Evolutionary conservation across 2,113 vertebrate species (phyloP).

Genomic region (Phainopepla nitens): DNA sequence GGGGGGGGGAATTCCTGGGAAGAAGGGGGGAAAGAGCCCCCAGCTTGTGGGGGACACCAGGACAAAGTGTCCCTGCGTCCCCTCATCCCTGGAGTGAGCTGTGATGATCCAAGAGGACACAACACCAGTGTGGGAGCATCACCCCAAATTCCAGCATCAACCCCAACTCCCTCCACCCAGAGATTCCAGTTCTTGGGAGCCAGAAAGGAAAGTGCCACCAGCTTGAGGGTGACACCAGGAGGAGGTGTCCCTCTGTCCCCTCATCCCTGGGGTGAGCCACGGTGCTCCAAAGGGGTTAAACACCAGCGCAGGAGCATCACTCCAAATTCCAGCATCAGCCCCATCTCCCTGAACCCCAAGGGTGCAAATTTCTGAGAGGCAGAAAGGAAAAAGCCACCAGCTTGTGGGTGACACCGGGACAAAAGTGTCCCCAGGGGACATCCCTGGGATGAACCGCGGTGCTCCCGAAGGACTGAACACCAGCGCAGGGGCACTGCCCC

Average conservation of each 20-base stretch:
- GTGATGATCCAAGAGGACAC: accelerated
- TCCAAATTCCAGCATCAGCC: not conserved
- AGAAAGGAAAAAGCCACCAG: not conserved
- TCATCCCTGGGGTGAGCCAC: accelerated
- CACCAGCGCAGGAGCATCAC: not conserved
- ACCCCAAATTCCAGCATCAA: not conserved
- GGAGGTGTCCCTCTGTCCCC: not conserved
- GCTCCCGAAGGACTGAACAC: accelerated
- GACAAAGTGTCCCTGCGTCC: not conserved
- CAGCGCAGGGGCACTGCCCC: not conserved
- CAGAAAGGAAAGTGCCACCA: no score
- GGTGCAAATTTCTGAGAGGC: accelerated
- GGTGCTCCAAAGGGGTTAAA: no score
- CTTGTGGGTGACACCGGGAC: not conserved
- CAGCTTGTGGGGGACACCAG: accelerated
- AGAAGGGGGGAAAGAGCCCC: accelerated
- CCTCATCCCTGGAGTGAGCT: not conserved
- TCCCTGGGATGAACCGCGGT: not conserved
- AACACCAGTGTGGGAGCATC: not conserved
- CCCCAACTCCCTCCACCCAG: no score
- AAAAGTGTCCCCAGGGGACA: not conserved
- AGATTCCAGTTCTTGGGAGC: no score
- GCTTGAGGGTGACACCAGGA: not conserved
- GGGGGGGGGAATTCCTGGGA: accelerated
- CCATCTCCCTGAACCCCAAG: no score